These are phyloP conservation scores for Taurulus bubalis DNA, from an alignment of 2,113 vertebrate genomes.

Conservation along the genomic window DNA sequence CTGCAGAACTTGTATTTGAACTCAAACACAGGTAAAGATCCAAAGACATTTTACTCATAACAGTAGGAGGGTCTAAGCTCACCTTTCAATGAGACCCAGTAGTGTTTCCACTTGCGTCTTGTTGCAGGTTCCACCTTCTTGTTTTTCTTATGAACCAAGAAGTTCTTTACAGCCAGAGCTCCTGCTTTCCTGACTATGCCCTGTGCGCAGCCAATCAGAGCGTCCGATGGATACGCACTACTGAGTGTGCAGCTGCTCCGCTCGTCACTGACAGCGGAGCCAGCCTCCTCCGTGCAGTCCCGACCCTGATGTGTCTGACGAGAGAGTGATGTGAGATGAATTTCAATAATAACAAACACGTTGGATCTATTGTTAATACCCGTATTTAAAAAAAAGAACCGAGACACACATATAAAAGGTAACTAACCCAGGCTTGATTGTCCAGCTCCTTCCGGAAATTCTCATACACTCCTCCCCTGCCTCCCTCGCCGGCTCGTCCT, in stretches of 20 bases:
- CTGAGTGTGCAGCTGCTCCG: conserved; percentile 94
- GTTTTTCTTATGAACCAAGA: conserved; percentile 96
- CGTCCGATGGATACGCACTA: conserved; percentile 89
- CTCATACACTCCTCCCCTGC: conserved; percentile 91
- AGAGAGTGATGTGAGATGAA: not conserved
- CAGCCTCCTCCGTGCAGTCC: conserved; percentile 89
- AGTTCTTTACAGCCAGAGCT: conserved; percentile 94
- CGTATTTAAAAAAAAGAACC: not conserved
- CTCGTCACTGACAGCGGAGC: conserved; percentile 92
- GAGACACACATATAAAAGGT: not conserved
- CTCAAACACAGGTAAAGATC: not conserved
- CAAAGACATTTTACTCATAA: not conserved
- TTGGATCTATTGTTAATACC: not conserved
- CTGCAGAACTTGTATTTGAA: not conserved
- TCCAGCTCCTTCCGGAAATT: conserved; percentile 96
- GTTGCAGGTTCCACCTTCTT: conserved; percentile 96
- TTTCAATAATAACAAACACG: not conserved
- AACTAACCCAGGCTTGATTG: conserved; percentile 77
- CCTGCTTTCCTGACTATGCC: conserved; percentile 94
- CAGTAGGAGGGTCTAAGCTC: not conserved
- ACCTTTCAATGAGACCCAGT: conserved; percentile 99
- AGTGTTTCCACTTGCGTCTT: conserved; percentile 95
- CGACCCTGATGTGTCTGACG: conserved; percentile 75
- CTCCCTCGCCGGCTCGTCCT: conserved; percentile 76
- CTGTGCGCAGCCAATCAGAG: conserved; percentile 85